Evolutionary conservation across 2,113 vertebrate genomes (phyloP).

Genomic region (Addax nasomaculatus): DNA sequence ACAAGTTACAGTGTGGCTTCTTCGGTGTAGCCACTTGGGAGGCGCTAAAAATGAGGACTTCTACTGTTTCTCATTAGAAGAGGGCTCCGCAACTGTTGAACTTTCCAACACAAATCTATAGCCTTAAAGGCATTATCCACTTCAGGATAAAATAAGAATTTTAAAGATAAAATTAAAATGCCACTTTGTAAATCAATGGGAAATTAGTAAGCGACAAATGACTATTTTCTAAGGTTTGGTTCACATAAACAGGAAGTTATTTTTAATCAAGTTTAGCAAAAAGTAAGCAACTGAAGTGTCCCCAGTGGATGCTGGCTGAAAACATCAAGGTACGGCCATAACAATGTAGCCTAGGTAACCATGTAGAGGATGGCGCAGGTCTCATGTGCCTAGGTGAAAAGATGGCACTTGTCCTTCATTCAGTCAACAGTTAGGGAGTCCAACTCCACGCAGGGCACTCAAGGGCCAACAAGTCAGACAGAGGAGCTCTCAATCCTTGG

Average conservation of each 20-base stretch:
- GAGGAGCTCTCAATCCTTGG: background rate
- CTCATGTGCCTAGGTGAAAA: background rate
- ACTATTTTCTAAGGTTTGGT: background rate
- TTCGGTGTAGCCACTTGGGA: background rate
- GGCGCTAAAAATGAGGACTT: background rate
- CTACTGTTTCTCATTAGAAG: constrained; percentile 24
- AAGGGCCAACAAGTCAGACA: background rate
- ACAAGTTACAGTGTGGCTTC: background rate
- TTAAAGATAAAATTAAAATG: constrained; percentile 33
- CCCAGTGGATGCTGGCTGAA: background rate
- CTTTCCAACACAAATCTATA: background rate
- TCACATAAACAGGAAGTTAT: constrained; percentile 16
- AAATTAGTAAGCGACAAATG: constrained; percentile 19
- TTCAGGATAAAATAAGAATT: constrained; percentile 2
- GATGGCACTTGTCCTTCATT: background rate
- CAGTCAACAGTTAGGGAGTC: background rate
- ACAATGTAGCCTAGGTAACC: background rate
- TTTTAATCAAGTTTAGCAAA: background rate
- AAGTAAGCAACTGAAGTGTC: background rate
- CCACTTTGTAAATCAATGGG: constrained; percentile 14
- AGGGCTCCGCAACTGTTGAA: background rate
- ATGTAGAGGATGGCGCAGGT: background rate
- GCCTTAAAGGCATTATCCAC: background rate
- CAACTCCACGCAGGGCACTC: background rate
- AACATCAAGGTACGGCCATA: background rate